Base-by-base conservation (phyloP, 2,888 invertebrate species). In the Tetrapedia diversipes region DNA sequence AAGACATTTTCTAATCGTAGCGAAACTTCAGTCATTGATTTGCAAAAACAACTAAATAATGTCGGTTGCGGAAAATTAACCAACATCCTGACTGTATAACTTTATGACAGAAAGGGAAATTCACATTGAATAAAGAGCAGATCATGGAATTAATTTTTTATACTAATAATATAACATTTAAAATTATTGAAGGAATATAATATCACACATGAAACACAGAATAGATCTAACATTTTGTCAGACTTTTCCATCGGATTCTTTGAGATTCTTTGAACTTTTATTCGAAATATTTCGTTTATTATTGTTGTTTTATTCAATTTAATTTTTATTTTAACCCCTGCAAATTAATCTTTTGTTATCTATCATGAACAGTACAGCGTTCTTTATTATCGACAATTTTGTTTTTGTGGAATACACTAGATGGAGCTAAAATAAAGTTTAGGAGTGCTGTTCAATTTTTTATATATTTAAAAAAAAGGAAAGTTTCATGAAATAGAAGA, bases 341-440 rank as follows among this genome's bases (percentile, higher is more conserved):
- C n/a, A n/a, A n/a, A n/a, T n/a, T n/a, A n/a, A n/a, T n/a, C n/a
- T 34, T 34, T 32, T 10, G 47, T 53, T 76, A 72, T 39, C 57
- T 16, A 0, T 10, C 0, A 39, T 11, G 14, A 29, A 11, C 43
- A 16, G 4, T 19, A 63, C 45, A 73, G 79, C 43, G 63, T 32
- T 27, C 84, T 81, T 68, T 53, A 8, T 67, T 85, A 85, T 64
- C 83, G 37, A 64, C 72, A 11, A 32, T 22, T 27, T 37, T 10
- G n/a, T 74, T 82, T 29, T 29, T 19, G 6, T 3, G 19, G 7
- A 29, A 34, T 22, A 1, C 60, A 53, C 49, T 69, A 82, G 82
- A 75, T 82, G 82, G 82, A 39, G 61, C 4, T 51, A 39, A 22
- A 22, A 29, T 27, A 16, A 37, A 3, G 32, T 37, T 45, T 22